Percentiles rank a stretch among this genome's conserved stretches.
Evolutionary conservation across 2,888 invertebrate genomes (phyloP).

Genomic region (Vandiemenella viatica): DNA sequence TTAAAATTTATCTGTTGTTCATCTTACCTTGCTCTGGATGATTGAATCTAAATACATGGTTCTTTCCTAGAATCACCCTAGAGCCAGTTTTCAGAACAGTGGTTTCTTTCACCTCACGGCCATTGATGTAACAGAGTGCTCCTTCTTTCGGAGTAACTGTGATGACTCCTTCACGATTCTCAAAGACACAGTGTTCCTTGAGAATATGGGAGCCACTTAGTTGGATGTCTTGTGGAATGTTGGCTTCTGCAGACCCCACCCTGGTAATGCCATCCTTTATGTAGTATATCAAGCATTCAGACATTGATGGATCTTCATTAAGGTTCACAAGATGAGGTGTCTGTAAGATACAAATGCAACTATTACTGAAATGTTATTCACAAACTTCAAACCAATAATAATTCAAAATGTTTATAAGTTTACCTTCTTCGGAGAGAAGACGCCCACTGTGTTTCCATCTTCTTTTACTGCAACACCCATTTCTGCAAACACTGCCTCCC

Average conservation of each 20-base stretch:
- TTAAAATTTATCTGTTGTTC: too few species aligned
- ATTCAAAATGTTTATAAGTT: neutral
- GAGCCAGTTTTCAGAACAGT: conserved; percentile 84
- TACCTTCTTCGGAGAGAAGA: conserved; percentile 92
- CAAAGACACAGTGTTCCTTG: conserved; percentile 91
- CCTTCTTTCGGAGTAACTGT: conserved; percentile 69
- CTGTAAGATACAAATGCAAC: too few species aligned
- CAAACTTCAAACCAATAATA: too few species aligned
- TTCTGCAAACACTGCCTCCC: conserved; percentile 93
- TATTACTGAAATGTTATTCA: too few species aligned
- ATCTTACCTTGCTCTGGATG: conserved; percentile 89
- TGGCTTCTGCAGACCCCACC: conserved; percentile 79
- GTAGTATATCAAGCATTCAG: conserved; percentile 96
- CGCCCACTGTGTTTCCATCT: conserved; percentile 93
- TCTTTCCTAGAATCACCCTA: conserved; percentile 93
- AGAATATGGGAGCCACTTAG: conserved; percentile 86
- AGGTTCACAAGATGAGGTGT: conserved; percentile 96
- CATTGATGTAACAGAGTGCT: conserved; percentile 90
- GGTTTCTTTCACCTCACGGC: conserved; percentile 72
- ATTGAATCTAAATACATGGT: conserved; percentile 98
- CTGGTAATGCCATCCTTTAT: conserved; percentile 91
- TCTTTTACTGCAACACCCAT: conserved; percentile 97
- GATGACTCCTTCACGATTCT: conserved; percentile 79
- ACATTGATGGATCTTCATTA: conserved; percentile 97
- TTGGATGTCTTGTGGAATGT: conserved; percentile 85